These are phyloP conservation scores for Corydoras sp. DNA, from an alignment of 2,113 vertebrate genomes.

Conservation along the genomic window DNA sequence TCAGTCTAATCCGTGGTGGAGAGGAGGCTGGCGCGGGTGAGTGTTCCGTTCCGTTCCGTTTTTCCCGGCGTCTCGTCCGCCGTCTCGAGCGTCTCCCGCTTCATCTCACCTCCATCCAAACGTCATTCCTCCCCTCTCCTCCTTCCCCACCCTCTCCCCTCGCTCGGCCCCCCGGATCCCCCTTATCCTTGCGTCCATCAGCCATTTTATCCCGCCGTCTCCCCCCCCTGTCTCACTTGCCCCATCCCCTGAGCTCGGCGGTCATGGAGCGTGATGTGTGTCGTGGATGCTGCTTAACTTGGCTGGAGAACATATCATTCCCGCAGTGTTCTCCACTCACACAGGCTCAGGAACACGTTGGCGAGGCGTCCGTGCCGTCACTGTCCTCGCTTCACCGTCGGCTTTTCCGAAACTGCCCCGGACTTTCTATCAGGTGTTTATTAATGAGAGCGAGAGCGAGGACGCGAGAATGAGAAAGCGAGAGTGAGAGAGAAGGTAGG, in stretches of 20 bases:
- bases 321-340: neutral
- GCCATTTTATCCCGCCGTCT: neutral
- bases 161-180: too few relatives aligned
- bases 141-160: neutral
- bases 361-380: too few relatives aligned
- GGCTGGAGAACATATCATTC: neutral
- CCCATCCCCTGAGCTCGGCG: neutral
- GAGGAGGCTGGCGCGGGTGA: neutral
- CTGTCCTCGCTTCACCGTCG: too few relatives aligned
- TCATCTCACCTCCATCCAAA: neutral
- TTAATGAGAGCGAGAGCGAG: neutral
- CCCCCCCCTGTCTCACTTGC: neutral
- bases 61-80: neutral
- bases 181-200: too few relatives aligned
- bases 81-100: neutral
- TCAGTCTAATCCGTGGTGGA: neutral
- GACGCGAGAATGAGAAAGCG: too few relatives aligned
- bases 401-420: neutral
- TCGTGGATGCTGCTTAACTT: neutral
- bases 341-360: neutral
- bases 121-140: neutral
- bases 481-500: neutral
- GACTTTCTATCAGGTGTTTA: neutral
- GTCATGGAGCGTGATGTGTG: neutral
- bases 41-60: neutral